These are phyloP conservation scores for Gallinago stenura DNA, from an alignment of 2,797 vertebrate genomes.

Conservation along the genomic window DNA sequence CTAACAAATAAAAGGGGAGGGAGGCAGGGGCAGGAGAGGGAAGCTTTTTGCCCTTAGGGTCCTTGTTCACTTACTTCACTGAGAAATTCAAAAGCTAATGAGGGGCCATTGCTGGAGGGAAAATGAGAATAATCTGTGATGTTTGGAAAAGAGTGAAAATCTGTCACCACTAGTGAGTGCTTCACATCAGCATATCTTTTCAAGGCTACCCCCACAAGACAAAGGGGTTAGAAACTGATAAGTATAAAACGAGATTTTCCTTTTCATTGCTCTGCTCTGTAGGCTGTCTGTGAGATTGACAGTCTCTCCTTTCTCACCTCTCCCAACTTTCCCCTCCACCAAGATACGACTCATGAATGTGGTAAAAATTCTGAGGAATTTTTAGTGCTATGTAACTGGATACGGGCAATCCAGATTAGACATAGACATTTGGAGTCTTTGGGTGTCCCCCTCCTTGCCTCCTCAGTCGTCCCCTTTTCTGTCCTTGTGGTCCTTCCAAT, in stretches of 20 bases:
- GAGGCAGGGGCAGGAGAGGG: not conserved
- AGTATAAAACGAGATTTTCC: not conserved
- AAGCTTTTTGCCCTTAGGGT: not conserved
- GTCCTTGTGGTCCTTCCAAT: not conserved
- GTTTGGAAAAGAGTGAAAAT: conserved; percentile 26
- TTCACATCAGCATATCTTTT: conserved; percentile 8
- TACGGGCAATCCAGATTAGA: not conserved
- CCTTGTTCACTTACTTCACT: not conserved
- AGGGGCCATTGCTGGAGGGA: not conserved
- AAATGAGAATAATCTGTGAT: conserved; percentile 7
- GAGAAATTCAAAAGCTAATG: conserved; percentile 14
- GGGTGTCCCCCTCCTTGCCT: not conserved
- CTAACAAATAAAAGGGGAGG: not conserved
- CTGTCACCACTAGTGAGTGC: not conserved
- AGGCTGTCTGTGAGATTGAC: not conserved
- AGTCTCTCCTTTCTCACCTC: not conserved
- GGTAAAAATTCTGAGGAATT: not conserved
- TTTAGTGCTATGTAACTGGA: not conserved
- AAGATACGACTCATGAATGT: not conserved
- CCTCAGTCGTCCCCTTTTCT: not conserved
- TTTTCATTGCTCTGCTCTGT: not conserved
- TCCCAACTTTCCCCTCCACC: not conserved
- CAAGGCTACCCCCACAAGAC: not conserved
- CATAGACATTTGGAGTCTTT: not conserved
- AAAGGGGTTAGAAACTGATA: not conserved